Base-by-base conservation (phyloP, 2,113 vertebrate species). In the Trematocara stigmaticum region DNA sequence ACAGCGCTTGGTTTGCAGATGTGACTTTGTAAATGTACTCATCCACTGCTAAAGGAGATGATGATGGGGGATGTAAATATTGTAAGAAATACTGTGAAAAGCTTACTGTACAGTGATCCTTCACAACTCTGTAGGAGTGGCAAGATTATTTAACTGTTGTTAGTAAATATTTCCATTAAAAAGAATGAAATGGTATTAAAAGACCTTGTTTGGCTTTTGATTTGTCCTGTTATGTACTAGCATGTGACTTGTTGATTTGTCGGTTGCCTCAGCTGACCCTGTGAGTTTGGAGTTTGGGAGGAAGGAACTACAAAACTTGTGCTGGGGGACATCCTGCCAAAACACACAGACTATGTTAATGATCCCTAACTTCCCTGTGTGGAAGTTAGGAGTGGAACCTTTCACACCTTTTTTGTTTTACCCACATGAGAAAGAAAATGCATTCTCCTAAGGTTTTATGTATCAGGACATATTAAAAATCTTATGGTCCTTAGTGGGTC, bases 61-160 rank as follows among this genome's bases (percentile, higher is more conserved):
- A 52, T 85, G 42, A 31, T 11, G 57, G 89, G 64, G 89, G 64
- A 69, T 94, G 93, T 94, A 96, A 94, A 96, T 96, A 96, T 91
- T 96, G 94, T 96, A 93, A 91, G 83, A 95, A 95, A 94, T 92
- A 94, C 89, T 96, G 95, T 95, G 94, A 92, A 93, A 93, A 88
- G 91, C 81, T 89, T 84, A 89, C 90, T 96, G 94, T 96, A 95
- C 91, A 95, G 93, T 94, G 85, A 92, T 91, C 87, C 88, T 93
- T 94, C 90, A 88, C 83, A 91, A 81, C 79, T 95, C 84, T 86
- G 84, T 89, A 78, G 71, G 85, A 93, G 86, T 92, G 84, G 81
- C 45, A 81, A 88, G 84, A 71, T 93, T 88, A 95, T 94, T 95
- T 91, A 95, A 95, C 90, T 90, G 84, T 87, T 89, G 89, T 93